Conservation (phyloP, 2,797 vertebrate species). For the Clarias fuscus region DNA sequence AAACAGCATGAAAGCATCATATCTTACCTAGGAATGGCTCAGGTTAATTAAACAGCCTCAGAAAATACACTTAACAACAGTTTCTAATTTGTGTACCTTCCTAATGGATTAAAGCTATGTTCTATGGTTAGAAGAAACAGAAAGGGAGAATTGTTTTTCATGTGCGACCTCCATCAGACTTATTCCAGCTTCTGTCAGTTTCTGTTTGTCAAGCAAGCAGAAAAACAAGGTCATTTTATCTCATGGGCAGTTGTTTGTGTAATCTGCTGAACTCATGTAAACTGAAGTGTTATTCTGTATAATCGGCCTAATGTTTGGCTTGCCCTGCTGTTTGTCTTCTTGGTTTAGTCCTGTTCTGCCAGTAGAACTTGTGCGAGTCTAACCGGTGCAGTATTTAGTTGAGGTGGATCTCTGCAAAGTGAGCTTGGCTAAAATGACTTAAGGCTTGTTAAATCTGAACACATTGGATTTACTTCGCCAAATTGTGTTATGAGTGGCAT, state of each 20-base stretch:
- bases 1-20: not conserved
- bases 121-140: not conserved
- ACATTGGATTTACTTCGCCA: slow-evolving; percentile 18
- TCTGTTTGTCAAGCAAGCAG: slow-evolving; percentile 37
- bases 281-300: slow-evolving; percentile 24
- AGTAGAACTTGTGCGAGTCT: slow-evolving; percentile 1
- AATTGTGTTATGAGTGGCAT: slow-evolving; percentile 22
- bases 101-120: not conserved
- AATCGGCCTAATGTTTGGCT: slow-evolving; percentile 1
- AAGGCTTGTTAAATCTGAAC: slow-evolving; percentile 13
- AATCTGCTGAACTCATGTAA: slow-evolving; percentile 26
- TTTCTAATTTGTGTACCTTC: not conserved
- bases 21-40: not conserved
- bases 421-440: slow-evolving; percentile 10
- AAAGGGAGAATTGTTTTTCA: not conserved
- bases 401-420: not conserved
- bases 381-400: not conserved
- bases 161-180: not conserved
- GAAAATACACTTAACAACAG: not conserved
- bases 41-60: not conserved
- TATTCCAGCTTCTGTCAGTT: slow-evolving; percentile 14
- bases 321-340: not conserved
- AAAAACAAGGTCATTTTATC: slow-evolving; percentile 39
- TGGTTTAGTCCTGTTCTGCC: not conserved
- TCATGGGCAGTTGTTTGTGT: slow-evolving; percentile 13